These are phyloP conservation scores for Drosophila bunnanda DNA, from an alignment of 2,888 invertebrate species.

Conservation along the genomic window DNA sequence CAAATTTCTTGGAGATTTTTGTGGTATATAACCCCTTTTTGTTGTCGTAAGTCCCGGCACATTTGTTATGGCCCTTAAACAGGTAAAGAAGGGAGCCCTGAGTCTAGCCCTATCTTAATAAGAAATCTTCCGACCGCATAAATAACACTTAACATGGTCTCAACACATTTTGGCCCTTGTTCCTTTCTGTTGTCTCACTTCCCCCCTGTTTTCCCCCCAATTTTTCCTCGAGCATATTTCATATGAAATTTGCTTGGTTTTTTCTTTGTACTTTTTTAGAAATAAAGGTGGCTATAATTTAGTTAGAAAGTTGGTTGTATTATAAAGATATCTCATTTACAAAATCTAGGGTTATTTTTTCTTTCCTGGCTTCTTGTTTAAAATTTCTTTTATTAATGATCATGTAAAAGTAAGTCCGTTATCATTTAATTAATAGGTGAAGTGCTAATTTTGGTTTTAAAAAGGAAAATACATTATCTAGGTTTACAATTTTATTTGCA, in stretches of 20 bases:
- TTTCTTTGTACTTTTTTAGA: conserved; percentile 26
- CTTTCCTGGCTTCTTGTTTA: background rate
- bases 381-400: conserved; percentile 9
- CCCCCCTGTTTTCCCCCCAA: conserved; percentile 4
- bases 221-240: conserved; percentile 68
- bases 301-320: conserved; percentile 25
- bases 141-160: conserved; percentile 75
- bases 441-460: background rate
- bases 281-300: conserved; percentile 20
- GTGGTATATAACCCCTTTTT: conserved; percentile 23
- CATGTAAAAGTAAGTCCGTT: background rate
- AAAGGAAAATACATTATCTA: background rate
- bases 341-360: background rate
- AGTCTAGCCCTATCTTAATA: conserved; percentile 66
- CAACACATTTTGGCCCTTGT: conserved; percentile 40
- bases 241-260: conserved; percentile 71
- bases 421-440: background rate
- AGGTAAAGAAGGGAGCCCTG: conserved; percentile 28
- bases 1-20: conserved; percentile 9
- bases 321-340: conserved; percentile 10
- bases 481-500: background rate
- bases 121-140: conserved; percentile 76
- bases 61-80: conserved; percentile 42
- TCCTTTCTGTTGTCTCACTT: conserved; percentile 40
- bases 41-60: conserved; percentile 30